Conservation (phyloP, 1,140 invertebrate genomes). For the Drosophila elegans region DNA sequence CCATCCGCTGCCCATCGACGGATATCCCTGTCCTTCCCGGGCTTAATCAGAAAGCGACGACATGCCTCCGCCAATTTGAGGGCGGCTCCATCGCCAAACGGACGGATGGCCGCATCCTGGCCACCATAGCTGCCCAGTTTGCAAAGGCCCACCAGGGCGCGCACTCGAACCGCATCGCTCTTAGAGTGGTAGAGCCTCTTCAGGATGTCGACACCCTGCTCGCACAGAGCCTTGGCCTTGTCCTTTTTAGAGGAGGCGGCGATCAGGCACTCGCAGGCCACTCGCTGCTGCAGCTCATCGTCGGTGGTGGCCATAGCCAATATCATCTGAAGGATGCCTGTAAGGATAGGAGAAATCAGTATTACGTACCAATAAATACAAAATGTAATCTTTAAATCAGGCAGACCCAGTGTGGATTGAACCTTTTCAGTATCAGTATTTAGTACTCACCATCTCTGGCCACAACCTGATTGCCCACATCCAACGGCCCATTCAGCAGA, state of each 20-base stretch:
- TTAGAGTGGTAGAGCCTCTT: slow-evolving; percentile 97
- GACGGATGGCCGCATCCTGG: slow-evolving; percentile 96
- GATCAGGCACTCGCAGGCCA: slow-evolving; percentile 98
- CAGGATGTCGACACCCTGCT: slow-evolving; percentile 96
- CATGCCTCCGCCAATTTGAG: slow-evolving; percentile 97
- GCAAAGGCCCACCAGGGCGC: slow-evolving; percentile 97
- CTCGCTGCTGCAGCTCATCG: slow-evolving; percentile 94
- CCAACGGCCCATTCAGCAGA: slow-evolving; percentile 95
- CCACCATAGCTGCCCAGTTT: slow-evolving; percentile 98
- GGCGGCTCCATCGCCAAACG: slow-evolving; percentile 97
- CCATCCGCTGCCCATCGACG: slow-evolving; percentile 99
- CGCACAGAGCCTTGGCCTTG: slow-evolving; percentile 96
- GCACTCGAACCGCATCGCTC: slow-evolving; percentile 95
- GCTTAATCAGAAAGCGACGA: slow-evolving; percentile 94
- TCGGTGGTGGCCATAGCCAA: slow-evolving; percentile 97
- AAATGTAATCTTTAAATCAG: too few relatives aligned
- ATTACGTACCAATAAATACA: too few relatives aligned
- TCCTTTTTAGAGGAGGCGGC: slow-evolving; percentile 99
- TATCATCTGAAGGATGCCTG: slow-evolving; percentile 97
- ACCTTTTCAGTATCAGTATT: too few relatives aligned
- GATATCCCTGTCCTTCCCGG: slow-evolving; percentile 94
- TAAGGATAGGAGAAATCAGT: background rate
- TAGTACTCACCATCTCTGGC: slow-evolving; percentile 89
- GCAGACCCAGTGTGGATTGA: too few relatives aligned
- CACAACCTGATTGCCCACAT: slow-evolving; percentile 97